phyloP scores from a whole-genome alignment of 2,113 vertebrate genomes.

The Muscicapa adusta region DNA sequence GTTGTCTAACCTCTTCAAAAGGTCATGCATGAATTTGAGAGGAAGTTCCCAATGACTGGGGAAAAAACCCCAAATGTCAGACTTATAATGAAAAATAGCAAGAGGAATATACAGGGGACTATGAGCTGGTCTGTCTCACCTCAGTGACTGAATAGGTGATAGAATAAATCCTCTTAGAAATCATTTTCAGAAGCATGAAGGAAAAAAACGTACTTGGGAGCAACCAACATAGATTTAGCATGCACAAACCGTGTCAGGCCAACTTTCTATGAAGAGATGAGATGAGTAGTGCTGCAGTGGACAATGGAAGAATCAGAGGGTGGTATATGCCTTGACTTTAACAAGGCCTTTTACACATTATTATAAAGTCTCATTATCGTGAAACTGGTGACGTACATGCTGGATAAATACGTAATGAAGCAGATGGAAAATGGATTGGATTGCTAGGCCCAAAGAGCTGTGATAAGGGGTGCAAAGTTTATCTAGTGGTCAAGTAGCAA shows the following conservation, averaged over 20 bases:
- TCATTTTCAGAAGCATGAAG: background rate
- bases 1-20: background rate
- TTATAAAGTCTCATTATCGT: background rate
- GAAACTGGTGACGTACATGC: background rate
- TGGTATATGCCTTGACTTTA: background rate
- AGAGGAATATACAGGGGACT: background rate
- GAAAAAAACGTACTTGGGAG: background rate
- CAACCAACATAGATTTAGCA: background rate
- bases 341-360: background rate
- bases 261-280: background rate
- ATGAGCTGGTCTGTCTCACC: background rate
- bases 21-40: background rate
- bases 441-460: background rate
- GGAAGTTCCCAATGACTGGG: background rate
- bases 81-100: background rate
- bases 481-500: background rate
- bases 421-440: background rate
- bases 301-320: background rate
- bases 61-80: background rate
- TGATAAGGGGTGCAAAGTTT: background rate
- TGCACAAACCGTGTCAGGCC: background rate
- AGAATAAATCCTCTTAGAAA: background rate
- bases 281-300: background rate
- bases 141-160: background rate
- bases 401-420: background rate